Conservation (phyloP, 2,888 invertebrate genomes). For the Silvanus unidentatus region DNA sequence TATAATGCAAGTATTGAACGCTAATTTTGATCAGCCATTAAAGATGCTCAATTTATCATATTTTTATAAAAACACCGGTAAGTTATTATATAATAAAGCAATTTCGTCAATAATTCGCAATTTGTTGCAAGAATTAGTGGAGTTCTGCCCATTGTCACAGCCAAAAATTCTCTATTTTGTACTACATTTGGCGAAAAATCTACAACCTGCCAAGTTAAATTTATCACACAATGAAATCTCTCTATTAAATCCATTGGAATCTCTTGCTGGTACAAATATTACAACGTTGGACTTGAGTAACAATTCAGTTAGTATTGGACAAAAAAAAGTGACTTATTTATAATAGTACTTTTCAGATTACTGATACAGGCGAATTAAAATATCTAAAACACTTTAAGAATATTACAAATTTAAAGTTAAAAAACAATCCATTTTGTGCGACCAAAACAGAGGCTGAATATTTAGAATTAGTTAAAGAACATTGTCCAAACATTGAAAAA, state of each 20-base stretch:
- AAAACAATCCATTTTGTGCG: conserved; percentile 66
- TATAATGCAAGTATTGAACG: conserved; percentile 40
- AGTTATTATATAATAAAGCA: too few relatives aligned
- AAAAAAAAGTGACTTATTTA: too few relatives aligned
- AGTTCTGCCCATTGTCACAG: conserved; percentile 48
- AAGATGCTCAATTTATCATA: conserved; percentile 43
- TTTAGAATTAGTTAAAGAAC: conserved; percentile 49
- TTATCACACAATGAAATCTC: conserved; percentile 39
- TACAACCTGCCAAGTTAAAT: conserved; percentile 31
- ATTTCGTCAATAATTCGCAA: too few relatives aligned
- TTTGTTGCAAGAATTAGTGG: conserved; percentile 29
- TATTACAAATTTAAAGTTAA: conserved; percentile 49
- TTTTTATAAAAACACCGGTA: conserved; percentile 46
- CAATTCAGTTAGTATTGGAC: conserved; percentile 36
- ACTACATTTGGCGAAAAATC: conserved; percentile 37
- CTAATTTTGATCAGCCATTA: conserved; percentile 35
- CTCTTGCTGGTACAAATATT: conserved; percentile 26
- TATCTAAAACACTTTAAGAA: conserved; percentile 28
- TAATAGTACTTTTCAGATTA: conserved; percentile 32
- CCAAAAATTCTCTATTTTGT: conserved; percentile 48
- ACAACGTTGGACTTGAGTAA: conserved; percentile 32
- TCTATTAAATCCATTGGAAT: conserved; percentile 36
- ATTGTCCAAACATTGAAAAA: conserved; percentile 50
- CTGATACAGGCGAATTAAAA: conserved; percentile 23
- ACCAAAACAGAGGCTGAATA: conserved; percentile 54